Evolutionary conservation across 2,797 vertebrate genomes (phyloP).

Genomic region (Sibirionetta formosa): DNA sequence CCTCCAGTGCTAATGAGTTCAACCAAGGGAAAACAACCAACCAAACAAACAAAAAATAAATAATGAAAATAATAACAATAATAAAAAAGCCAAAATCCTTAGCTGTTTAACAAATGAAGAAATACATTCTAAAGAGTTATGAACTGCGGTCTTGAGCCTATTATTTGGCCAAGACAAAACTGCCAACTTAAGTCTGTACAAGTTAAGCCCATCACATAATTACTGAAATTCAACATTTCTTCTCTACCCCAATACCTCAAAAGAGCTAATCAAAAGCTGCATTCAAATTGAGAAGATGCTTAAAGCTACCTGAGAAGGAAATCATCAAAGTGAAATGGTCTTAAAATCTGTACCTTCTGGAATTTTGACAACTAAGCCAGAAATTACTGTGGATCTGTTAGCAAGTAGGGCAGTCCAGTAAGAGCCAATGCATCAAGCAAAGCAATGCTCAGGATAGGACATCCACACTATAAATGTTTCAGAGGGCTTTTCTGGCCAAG

Average conservation of each 20-base stretch:
- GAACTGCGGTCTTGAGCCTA: neutral
- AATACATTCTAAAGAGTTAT: neutral
- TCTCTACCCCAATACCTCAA: neutral
- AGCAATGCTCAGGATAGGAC: neutral
- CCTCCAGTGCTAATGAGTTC: neutral
- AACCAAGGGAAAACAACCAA: neutral
- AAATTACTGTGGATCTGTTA: neutral
- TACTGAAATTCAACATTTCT: neutral
- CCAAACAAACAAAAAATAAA: too few species aligned
- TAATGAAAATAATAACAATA: too few species aligned
- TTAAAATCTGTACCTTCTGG: neutral
- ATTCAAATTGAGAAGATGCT: neutral
- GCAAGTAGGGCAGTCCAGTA: neutral
- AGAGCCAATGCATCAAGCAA: neutral
- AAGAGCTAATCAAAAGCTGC: neutral
- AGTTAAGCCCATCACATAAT: neutral
- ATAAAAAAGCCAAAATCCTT: neutral
- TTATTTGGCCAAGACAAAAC: neutral
- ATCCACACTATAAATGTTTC: neutral
- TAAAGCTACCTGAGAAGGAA: neutral
- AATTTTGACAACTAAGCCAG: neutral
- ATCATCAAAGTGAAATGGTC: neutral
- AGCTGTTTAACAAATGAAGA: neutral
- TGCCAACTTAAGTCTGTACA: neutral
- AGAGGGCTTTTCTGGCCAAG: neutral